phyloP scores from a whole-genome alignment of 2,113 vertebrate genomes.

The Dromaius novaehollandiae region DNA sequence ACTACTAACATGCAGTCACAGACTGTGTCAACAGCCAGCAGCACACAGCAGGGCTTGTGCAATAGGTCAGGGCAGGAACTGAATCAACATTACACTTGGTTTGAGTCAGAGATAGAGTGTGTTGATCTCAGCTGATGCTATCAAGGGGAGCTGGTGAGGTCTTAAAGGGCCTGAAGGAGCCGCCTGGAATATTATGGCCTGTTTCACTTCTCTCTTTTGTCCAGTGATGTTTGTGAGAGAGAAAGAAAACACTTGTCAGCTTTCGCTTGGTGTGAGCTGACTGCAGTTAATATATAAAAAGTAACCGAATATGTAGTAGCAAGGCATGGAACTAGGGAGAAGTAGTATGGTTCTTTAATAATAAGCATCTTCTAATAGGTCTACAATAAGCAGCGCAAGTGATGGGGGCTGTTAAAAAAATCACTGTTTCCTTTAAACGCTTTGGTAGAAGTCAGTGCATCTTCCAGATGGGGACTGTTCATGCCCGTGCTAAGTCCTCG shows the following conservation, averaged over 20 bases:
- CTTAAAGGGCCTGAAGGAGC: neutral
- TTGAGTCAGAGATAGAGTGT: neutral
- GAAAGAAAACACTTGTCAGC: neutral
- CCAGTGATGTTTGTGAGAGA: neutral
- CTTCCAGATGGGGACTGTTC: neutral
- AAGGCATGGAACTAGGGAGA: neutral
- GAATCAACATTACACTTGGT: neutral
- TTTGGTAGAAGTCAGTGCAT: neutral
- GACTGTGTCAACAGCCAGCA: neutral
- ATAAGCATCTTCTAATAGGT: neutral
- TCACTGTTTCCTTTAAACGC: neutral
- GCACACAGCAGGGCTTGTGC: neutral
- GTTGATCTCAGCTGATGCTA: neutral
- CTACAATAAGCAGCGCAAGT: neutral
- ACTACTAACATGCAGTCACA: neutral
- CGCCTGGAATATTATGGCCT: rapidly evolving
- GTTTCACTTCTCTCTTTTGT: neutral
- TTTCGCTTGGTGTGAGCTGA: neutral
- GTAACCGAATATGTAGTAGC: neutral
- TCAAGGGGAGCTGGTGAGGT: neutral
- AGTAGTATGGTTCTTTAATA: neutral
- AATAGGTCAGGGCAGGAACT: neutral
- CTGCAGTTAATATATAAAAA: rapidly evolving
- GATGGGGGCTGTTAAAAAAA: too few relatives aligned
- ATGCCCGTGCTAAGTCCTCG: neutral